phyloP scores from a whole-genome alignment of 2,113 vertebrate species.

The Scytalopus superciliaris region DNA sequence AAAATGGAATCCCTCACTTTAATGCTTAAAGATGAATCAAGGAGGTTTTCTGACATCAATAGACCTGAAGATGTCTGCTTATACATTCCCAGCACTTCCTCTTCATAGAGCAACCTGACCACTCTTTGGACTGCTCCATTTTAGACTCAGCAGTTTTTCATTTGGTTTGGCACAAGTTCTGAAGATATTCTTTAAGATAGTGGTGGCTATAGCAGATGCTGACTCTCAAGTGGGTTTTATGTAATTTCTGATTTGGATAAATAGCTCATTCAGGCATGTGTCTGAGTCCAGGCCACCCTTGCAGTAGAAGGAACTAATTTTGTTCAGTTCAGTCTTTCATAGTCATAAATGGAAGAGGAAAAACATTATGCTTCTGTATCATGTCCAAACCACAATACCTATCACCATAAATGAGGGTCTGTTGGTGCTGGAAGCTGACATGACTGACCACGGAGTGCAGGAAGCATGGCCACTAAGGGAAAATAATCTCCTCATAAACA shows the following conservation, averaged over 20 bases:
- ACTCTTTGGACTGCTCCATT: neutral
- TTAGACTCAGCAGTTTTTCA: neutral
- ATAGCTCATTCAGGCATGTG: neutral
- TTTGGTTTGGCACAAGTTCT: constrained; percentile 30
- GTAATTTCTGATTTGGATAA: constrained; percentile 33
- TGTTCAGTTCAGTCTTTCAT: constrained; percentile 11
- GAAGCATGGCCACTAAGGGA: neutral
- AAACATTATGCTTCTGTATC: neutral
- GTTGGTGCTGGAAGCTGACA: neutral
- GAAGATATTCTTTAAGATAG: neutral
- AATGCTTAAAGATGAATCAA: neutral
- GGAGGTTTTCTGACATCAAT: neutral
- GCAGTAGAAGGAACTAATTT: constrained; percentile 5
- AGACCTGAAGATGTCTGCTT: neutral
- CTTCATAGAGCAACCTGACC: neutral
- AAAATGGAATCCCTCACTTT: neutral
- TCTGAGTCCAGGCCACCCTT: constrained; percentile 8
- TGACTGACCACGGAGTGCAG: neutral
- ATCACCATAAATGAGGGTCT: neutral
- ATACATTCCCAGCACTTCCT: neutral
- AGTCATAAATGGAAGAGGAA: neutral
- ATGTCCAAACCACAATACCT: constrained; percentile 41
- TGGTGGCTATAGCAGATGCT: neutral
- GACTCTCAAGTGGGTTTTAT: constrained; percentile 14
- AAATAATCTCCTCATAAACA: constrained; percentile 50